Percentiles rank a stretch among this genome's conserved stretches.
Evolutionary conservation across 2,113 vertebrate species (phyloP).

Genomic region (Odocoileus virginianus): DNA sequence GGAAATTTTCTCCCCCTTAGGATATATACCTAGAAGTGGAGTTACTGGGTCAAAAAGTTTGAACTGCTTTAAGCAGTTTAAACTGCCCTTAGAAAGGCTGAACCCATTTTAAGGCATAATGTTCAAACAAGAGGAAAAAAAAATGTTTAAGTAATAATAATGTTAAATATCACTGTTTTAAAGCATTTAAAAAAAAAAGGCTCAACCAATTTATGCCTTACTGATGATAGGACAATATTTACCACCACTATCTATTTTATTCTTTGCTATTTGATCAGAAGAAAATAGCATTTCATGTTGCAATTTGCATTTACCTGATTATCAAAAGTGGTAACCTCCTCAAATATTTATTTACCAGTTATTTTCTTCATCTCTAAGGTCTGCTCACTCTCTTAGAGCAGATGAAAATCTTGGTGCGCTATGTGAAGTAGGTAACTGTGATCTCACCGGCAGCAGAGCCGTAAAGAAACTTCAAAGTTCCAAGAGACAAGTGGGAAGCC

Average conservation of each 20-base stretch:
- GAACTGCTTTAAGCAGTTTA: background rate
- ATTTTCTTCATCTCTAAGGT: background rate
- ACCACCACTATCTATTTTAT: background rate
- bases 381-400: background rate
- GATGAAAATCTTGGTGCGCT: background rate
- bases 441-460: background rate
- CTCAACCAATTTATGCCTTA: background rate
- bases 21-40: background rate
- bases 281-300: background rate
- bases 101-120: background rate
- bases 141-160: background rate
- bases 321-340: background rate
- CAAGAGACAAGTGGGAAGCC: background rate
- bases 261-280: constrained; percentile 1
- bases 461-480: background rate
- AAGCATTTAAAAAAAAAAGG: background rate
- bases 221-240: background rate
- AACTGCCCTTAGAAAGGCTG: background rate
- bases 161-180: background rate
- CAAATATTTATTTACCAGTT: background rate
- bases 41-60: background rate
- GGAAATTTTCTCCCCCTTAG: background rate
- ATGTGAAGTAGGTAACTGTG: background rate
- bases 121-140: background rate
- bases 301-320: background rate